Evolutionary conservation across 2,888 invertebrate genomes (phyloP).

Genomic region (Lacanobia oleracea): DNA sequence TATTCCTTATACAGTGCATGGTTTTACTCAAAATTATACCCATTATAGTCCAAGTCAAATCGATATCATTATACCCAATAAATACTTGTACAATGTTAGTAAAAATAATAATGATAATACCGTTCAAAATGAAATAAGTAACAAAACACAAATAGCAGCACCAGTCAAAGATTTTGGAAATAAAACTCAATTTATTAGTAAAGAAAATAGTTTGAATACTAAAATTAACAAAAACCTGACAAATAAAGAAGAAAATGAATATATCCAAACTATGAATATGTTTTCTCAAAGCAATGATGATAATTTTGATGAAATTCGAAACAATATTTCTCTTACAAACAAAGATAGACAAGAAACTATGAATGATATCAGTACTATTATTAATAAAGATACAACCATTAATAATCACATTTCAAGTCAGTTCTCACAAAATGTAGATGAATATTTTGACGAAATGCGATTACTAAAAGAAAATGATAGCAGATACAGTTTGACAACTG

Average conservation of each 20-base stretch:
- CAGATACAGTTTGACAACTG: neutral
- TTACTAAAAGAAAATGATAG: neutral
- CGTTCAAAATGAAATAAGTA: neutral
- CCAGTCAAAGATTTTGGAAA: neutral
- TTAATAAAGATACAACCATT: conserved; percentile 6
- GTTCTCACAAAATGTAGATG: conserved; percentile 45
- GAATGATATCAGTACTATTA: neutral
- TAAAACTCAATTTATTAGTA: neutral
- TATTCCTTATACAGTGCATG: conserved; percentile 63
- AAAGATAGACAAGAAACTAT: neutral
- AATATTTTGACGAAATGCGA: conserved; percentile 48
- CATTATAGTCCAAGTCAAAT: conserved; percentile 77
- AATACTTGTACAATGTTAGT: conserved; percentile 62
- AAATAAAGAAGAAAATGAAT: conserved; percentile 7
- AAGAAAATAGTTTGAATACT: neutral
- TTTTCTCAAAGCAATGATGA: conserved; percentile 28
- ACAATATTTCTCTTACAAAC: neutral
- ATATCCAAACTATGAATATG: conserved; percentile 22
- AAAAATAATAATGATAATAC: conserved; percentile 18
- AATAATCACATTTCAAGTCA: neutral
- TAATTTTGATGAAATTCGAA: conserved; percentile 7
- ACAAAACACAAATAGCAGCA: neutral
- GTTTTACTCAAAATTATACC: conserved; percentile 67
- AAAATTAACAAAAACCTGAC: neutral
- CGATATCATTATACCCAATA: conserved; percentile 65